phyloP scores from a whole-genome alignment of 2,113 vertebrate genomes.

The Argyrosomus japonicus region DNA sequence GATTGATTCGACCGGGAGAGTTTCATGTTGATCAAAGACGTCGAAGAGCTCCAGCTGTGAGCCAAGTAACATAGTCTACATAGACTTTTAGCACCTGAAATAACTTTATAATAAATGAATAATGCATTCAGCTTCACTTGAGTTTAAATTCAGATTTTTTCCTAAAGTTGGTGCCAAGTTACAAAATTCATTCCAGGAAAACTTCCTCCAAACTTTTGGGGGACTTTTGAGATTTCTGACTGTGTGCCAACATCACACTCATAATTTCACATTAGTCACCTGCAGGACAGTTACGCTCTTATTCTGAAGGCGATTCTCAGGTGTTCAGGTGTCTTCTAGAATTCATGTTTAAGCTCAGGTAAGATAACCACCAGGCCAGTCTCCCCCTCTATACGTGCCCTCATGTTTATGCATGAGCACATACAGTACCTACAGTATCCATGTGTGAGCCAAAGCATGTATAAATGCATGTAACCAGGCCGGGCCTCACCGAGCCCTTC shows the following conservation, averaged over 20 bases:
- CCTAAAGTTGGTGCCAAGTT: neutral
- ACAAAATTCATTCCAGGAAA: too few relatives aligned
- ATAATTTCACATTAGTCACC: neutral
- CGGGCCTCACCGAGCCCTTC: slow-evolving; percentile 14
- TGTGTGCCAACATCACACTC: too few relatives aligned
- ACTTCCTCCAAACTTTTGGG: too few relatives aligned
- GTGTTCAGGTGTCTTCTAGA: neutral
- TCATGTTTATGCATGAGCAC: slow-evolving; percentile 25
- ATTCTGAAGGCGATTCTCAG: neutral
- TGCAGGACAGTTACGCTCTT: neutral
- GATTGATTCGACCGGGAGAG: neutral
- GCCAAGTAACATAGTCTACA: neutral
- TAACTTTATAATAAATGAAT: neutral
- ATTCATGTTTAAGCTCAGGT: neutral
- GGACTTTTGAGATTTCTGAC: too few relatives aligned
- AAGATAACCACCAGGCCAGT: neutral
- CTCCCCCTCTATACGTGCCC: neutral
- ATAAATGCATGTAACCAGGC: neutral
- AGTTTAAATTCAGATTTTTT: neutral
- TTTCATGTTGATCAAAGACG: neutral
- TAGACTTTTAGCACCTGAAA: neutral
- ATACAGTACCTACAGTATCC: neutral
- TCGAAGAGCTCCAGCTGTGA: neutral
- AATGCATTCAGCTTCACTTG: neutral
- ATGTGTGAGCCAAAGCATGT: neutral